Percentiles rank a stretch among this genome's conserved stretches.
Conservation (phyloP, 2,888 invertebrate species). For the Timandra comae region DNA sequence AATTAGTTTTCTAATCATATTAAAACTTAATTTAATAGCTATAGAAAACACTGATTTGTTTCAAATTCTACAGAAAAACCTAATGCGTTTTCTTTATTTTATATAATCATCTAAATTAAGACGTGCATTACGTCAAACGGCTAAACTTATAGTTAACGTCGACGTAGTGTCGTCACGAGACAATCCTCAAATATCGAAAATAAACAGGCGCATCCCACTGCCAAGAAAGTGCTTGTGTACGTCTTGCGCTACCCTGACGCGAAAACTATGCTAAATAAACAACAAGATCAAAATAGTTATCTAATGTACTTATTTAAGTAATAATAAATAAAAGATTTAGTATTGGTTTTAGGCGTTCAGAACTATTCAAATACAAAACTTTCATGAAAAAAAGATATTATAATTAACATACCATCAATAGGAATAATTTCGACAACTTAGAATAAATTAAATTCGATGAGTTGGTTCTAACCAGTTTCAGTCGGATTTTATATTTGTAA, state of each 20-base stretch:
- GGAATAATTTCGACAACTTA: too few relatives aligned
- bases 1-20: too few relatives aligned
- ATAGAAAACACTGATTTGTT: too few relatives aligned
- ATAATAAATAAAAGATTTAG: too few relatives aligned
- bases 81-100: too few relatives aligned
- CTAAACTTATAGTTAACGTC: slow-evolving; percentile 7
- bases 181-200: slow-evolving; percentile 45
- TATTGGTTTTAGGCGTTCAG: too few relatives aligned
- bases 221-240: slow-evolving; percentile 44
- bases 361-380: too few relatives aligned
- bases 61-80: too few relatives aligned
- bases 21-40: too few relatives aligned
- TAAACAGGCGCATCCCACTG: slow-evolving; percentile 49
- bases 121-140: slow-evolving; percentile 10
- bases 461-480: slow-evolving; percentile 8
- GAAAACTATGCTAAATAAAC: slow-evolving; percentile 13
- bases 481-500: slow-evolving; percentile 17
- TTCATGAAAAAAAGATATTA: too few relatives aligned
- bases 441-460: slow-evolving; percentile 6
- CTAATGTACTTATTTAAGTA: too few relatives aligned
- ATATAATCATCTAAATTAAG: slow-evolving; percentile 3
- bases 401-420: too few relatives aligned
- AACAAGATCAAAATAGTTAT: neutral
- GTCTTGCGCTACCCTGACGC: slow-evolving; percentile 40
- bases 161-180: slow-evolving; percentile 30